Evolutionary conservation across 2,888 invertebrate species (phyloP).

Genomic region (Thera obeliscata): DNA sequence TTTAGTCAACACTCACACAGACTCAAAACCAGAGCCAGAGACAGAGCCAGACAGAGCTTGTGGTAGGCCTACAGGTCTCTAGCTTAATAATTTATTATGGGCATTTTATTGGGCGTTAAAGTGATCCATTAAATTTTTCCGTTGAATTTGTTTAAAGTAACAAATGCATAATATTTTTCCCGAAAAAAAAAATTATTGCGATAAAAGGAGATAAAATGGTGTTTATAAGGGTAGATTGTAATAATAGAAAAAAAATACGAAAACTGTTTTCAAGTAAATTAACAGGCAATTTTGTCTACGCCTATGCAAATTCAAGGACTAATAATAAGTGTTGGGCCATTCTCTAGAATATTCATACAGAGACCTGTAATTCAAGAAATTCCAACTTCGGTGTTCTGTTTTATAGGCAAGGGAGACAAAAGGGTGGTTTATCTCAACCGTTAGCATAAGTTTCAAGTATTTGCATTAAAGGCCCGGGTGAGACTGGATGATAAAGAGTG

Average conservation of each 20-base stretch:
- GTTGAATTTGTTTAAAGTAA: too few relatives aligned
- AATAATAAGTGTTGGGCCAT: constrained; percentile 11
- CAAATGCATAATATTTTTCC: too few relatives aligned
- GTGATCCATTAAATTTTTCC: too few relatives aligned
- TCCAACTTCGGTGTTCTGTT: constrained; percentile 41
- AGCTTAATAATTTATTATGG: too few relatives aligned
- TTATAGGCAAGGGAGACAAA: constrained; percentile 53
- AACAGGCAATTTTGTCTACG: constrained; percentile 3
- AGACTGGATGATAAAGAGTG: constrained; percentile 59
- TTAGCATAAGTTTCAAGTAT: constrained; percentile 55
- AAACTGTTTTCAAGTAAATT: not conserved
- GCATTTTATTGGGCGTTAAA: too few relatives aligned
- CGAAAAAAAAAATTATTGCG: too few relatives aligned
- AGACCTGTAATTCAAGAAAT: constrained; percentile 42
- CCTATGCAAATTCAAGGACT: constrained; percentile 23
- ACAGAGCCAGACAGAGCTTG: too few relatives aligned
- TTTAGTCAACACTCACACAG: too few relatives aligned
- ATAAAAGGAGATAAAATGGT: too few relatives aligned
- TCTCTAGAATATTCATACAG: constrained; percentile 38
- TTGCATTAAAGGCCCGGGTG: constrained; percentile 65
- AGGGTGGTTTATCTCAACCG: constrained; percentile 43
- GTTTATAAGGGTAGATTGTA: too few relatives aligned
- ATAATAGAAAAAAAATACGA: not conserved
- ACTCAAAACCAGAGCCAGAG: too few relatives aligned
- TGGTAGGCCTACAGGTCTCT: too few relatives aligned